phyloP scores from a whole-genome alignment of 2,797 vertebrate species.

The Schizothorax lantsangensis region DNA sequence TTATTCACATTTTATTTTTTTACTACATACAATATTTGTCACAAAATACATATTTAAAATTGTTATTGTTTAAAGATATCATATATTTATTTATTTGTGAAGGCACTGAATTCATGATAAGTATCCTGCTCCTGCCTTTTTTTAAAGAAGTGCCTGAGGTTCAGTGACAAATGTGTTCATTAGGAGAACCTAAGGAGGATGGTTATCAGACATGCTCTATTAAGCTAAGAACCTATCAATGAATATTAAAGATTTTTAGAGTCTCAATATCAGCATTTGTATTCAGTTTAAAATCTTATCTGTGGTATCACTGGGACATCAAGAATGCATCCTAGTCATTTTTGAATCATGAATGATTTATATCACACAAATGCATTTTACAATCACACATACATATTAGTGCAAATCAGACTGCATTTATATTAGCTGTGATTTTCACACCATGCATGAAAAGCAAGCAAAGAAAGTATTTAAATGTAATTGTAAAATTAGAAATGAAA shows the following conservation, averaged over 20 bases:
- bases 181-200: slow-evolving; percentile 48
- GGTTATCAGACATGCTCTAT: slow-evolving; percentile 33
- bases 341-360: not conserved
- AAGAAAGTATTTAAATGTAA: not conserved
- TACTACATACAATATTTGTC: not conserved
- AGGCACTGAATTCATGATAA: not conserved
- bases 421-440: not conserved
- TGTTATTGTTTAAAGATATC: not conserved
- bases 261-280: not conserved
- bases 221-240: slow-evolving; percentile 17
- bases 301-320: not conserved
- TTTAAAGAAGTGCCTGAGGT: slow-evolving; percentile 11
- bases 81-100: not conserved
- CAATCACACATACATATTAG: not conserved
- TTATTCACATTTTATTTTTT: slow-evolving; percentile 2
- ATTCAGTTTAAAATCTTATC: not conserved
- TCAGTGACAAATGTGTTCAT: slow-evolving; percentile 53
- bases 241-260: not conserved
- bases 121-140: not conserved
- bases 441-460: not conserved
- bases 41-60: not conserved
- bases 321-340: not conserved
- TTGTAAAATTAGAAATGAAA: not conserved
- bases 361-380: not conserved
- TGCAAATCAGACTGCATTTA: not conserved